Percentiles rank a stretch among this genome's conserved stretches.
phyloP scores from a whole-genome alignment of 2,113 vertebrate species.

The Erinaceus europaeus region DNA sequence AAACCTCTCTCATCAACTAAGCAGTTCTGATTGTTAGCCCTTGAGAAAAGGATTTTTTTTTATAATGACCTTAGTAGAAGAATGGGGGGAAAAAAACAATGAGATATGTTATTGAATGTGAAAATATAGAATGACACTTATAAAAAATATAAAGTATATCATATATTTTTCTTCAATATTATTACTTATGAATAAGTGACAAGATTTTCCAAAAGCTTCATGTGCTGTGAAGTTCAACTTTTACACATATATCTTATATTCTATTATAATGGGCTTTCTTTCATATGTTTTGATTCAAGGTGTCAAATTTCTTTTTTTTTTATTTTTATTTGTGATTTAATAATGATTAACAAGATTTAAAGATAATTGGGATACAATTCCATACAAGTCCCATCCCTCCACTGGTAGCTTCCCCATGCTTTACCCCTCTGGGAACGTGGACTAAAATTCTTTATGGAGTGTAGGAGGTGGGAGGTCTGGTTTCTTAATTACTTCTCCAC shows the following conservation, averaged over 20 bases:
- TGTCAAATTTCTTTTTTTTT: too few species aligned
- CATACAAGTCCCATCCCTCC: too few species aligned
- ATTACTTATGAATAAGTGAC: not conserved
- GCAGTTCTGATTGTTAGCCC: slow-evolving; percentile 43
- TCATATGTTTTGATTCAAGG: too few species aligned
- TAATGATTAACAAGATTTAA: too few species aligned
- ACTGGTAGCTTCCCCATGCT: too few species aligned
- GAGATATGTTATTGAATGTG: not conserved
- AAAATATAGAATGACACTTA: not conserved
- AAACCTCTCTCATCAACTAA: slow-evolving; percentile 24
- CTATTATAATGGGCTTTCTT: not conserved
- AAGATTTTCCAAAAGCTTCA: not conserved
- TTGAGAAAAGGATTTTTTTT: slow-evolving; percentile 25
- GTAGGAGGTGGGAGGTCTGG: too few species aligned
- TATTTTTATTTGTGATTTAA: not conserved
- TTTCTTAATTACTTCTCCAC: too few species aligned
- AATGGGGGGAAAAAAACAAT: not conserved
- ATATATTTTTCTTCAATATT: not conserved
- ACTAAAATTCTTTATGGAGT: too few species aligned
- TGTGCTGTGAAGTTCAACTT: slow-evolving; percentile 24
- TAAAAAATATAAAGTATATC: not conserved
- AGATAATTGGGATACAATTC: too few species aligned
- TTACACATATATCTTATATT: not conserved
- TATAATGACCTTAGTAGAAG: not conserved
- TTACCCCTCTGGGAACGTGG: too few species aligned